Evolutionary conservation across 2,113 vertebrate species (phyloP).

Genomic region (Myxocyprinus asiaticus): DNA sequence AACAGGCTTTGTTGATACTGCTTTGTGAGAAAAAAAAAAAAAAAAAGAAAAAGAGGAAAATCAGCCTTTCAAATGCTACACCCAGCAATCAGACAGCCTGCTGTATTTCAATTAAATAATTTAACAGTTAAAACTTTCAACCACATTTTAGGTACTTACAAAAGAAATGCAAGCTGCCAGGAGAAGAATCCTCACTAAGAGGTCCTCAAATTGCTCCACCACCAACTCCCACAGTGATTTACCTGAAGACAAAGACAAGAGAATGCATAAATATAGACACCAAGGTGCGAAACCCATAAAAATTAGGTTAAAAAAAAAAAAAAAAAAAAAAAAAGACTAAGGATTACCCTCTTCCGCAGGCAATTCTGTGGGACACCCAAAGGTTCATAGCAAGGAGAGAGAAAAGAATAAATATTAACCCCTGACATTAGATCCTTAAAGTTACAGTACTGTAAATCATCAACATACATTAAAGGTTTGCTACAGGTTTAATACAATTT

Average conservation of each 20-base stretch:
- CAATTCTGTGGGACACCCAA: constrained; percentile 80
- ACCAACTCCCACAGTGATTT: constrained; percentile 96
- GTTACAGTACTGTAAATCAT: too few relatives aligned
- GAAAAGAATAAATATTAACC: constrained; percentile 20
- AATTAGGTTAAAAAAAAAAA: neutral
- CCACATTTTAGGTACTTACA: constrained; percentile 80
- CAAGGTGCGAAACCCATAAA: neutral
- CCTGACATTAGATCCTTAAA: too few relatives aligned
- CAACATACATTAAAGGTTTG: too few relatives aligned
- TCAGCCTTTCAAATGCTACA: too few relatives aligned
- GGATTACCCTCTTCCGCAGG: constrained; percentile 91
- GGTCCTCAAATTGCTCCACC: constrained; percentile 96
- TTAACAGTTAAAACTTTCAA: constrained; percentile 19
- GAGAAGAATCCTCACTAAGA: constrained; percentile 96
- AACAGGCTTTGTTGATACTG: too few relatives aligned
- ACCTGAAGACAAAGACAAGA: constrained; percentile 71
- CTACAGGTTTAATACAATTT: too few relatives aligned
- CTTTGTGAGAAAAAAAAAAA: too few relatives aligned
- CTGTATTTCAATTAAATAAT: constrained; percentile 56
- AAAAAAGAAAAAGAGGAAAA: too few relatives aligned
- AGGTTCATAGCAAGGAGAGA: constrained; percentile 54
- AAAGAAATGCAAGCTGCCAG: constrained; percentile 98
- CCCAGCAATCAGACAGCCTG: constrained; percentile 56
- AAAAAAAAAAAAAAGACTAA: too few relatives aligned
- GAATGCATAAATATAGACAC: neutral